A percentile compares a stretch with the other conserved stretches of the same genome.
Conservation (phyloP, 2,888 invertebrate species). For the Mesodorylaimus sp. region DNA sequence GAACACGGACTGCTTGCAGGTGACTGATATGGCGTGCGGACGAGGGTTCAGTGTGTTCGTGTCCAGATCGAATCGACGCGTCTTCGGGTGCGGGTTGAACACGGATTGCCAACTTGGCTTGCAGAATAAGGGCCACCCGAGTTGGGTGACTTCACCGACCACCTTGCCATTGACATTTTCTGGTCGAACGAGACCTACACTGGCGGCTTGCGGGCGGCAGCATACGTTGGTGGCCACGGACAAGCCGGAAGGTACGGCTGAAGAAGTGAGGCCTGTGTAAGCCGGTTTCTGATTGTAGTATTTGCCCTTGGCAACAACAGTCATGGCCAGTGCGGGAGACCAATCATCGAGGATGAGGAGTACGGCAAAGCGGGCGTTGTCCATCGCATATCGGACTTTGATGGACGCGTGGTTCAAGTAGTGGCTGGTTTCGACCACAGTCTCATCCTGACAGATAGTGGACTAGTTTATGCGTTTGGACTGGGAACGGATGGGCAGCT, state of each 20-base stretch:
- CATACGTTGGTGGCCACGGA: conserved; percentile 61
- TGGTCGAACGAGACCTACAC: conserved; percentile 19
- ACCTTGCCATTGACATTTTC: conserved; percentile 26
- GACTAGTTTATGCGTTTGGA: conserved; percentile 68
- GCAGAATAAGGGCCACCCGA: conserved; percentile 30
- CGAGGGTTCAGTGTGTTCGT: not conserved
- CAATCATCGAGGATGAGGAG: conserved; percentile 53
- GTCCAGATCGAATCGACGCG: conserved; percentile 12
- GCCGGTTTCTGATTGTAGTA: conserved; percentile 35
- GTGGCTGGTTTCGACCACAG: conserved; percentile 81
- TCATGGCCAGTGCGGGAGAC: conserved; percentile 71
- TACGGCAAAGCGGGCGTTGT: conserved; percentile 46
- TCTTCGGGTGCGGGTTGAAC: conserved; percentile 76
- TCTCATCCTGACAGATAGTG: conserved; percentile 56
- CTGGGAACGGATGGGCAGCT: conserved; percentile 91
- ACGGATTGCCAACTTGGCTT: conserved; percentile 75
- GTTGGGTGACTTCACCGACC: conserved; percentile 36
- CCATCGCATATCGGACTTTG: conserved; percentile 46
- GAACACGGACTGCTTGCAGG: too few relatives aligned
- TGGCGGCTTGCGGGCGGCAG: conserved; percentile 62
- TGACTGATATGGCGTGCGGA: not conserved
- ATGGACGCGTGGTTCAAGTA: conserved; percentile 35
- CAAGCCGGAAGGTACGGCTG: conserved; percentile 22
- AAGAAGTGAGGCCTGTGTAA: not conserved
- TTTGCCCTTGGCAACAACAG: conserved; percentile 74